Percentiles rank a stretch among this genome's conserved stretches.
These are phyloP conservation scores for Brachionus sp. DNA, from an alignment of 1,140 invertebrate genomes.

Conservation along the genomic window DNA sequence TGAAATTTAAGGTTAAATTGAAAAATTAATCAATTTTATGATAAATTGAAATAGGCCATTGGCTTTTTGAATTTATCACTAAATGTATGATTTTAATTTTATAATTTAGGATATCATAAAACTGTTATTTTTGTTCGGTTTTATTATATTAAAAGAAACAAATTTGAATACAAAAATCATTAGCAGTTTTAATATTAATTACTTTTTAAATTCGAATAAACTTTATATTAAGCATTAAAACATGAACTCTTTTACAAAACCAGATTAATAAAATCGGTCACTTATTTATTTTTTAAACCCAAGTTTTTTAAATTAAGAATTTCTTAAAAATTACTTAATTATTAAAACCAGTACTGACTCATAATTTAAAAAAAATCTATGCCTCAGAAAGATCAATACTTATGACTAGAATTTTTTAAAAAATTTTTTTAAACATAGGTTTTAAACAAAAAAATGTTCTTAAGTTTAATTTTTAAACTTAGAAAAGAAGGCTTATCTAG, in stretches of 20 bases:
- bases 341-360: too few species aligned
- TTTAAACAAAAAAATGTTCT: not conserved
- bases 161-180: not conserved
- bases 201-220: not conserved
- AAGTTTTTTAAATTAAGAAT: not conserved
- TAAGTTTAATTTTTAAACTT: not conserved
- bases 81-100: not conserved
- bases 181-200: not conserved
- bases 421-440: not conserved
- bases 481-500: not conserved
- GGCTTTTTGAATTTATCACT: too few species aligned
- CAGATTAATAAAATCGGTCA: not conserved
- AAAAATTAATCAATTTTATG: conserved; percentile 1
- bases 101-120: not conserved
- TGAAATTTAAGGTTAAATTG: not conserved
- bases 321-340: not conserved
- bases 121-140: not conserved
- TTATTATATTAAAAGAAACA: not conserved
- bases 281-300: not conserved
- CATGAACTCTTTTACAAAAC: not conserved
- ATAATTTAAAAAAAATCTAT: too few species aligned
- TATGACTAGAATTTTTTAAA: not conserved
- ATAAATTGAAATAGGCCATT: not conserved
- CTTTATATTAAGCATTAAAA: not conserved
- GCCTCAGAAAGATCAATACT: too few species aligned